These are phyloP conservation scores for Sitta carolinensis DNA, from an alignment of 2,797 vertebrate species.

Conservation along the genomic window DNA sequence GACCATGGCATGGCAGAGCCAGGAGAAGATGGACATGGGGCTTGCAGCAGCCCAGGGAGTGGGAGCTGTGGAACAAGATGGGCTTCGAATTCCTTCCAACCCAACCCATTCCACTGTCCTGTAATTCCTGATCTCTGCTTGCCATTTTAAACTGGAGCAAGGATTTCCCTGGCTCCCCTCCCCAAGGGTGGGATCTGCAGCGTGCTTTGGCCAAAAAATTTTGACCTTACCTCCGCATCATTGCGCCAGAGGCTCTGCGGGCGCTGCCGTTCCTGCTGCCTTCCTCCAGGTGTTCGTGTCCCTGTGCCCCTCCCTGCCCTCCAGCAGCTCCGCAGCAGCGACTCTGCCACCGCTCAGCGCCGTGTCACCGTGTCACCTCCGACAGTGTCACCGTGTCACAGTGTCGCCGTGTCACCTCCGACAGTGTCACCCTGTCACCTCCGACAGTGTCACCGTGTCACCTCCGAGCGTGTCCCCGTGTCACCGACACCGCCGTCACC, in stretches of 20 bases:
- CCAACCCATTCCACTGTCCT: background rate
- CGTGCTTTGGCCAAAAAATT: fast-evolving
- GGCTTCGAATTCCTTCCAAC: background rate
- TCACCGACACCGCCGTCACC: conserved; percentile 33
- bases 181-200: fast-evolving
- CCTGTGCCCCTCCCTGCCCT: background rate
- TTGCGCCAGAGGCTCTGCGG: background rate
- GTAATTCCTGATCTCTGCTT: background rate
- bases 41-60: background rate
- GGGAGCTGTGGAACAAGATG: background rate
- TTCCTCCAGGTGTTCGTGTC: background rate
- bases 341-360: background rate
- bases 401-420: no score
- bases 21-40: background rate
- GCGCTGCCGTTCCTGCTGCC: background rate
- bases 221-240: no score
- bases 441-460: no score
- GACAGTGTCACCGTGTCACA: no score
- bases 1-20: background rate
- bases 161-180: background rate
- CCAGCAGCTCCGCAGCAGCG: background rate
- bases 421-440: no score
- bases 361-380: no score
- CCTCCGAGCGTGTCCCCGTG: background rate
- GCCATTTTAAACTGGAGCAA: background rate